Conservation (phyloP, 2,888 invertebrate species). For the Tineola bisselliella region DNA sequence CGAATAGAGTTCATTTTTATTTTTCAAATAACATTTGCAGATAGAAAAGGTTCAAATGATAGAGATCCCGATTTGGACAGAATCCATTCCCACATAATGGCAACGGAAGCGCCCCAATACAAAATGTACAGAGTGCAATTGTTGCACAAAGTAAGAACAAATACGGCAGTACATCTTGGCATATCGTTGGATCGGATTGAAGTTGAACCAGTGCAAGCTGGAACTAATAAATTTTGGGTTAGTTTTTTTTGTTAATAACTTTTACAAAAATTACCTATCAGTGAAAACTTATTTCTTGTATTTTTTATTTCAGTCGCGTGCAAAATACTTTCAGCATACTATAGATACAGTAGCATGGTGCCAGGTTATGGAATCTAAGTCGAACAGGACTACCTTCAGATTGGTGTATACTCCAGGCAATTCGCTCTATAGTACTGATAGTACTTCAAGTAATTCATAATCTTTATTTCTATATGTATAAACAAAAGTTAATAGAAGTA, state of each 20-base stretch:
- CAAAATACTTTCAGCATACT: constrained; percentile 84
- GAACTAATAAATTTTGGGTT: constrained; percentile 73
- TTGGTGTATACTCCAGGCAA: constrained; percentile 71
- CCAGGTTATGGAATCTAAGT: constrained; percentile 81
- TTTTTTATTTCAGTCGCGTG: constrained; percentile 67
- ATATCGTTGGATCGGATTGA: constrained; percentile 92
- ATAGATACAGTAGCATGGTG: constrained; percentile 91
- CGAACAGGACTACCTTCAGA: constrained; percentile 77
- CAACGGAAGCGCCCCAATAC: constrained; percentile 88
- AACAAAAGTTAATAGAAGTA: neutral
- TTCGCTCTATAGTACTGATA: constrained; percentile 33
- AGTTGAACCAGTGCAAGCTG: constrained; percentile 82
- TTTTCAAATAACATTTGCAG: constrained; percentile 23
- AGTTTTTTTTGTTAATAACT: constrained; percentile 20
- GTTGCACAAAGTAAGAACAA: constrained; percentile 81
- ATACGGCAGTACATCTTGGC: constrained; percentile 85
- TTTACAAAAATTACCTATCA: too few relatives aligned
- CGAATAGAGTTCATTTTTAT: too few relatives aligned
- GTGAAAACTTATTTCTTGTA: too few relatives aligned
- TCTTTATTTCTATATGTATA: neutral
- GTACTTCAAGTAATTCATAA: constrained; percentile 33
- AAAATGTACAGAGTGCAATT: constrained; percentile 83
- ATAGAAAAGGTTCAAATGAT: constrained; percentile 26
- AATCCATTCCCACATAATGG: constrained; percentile 78
- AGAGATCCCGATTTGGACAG: constrained; percentile 65